Base-by-base conservation (phyloP, 2,797 vertebrate genomes). In the Falco biarmicus region DNA sequence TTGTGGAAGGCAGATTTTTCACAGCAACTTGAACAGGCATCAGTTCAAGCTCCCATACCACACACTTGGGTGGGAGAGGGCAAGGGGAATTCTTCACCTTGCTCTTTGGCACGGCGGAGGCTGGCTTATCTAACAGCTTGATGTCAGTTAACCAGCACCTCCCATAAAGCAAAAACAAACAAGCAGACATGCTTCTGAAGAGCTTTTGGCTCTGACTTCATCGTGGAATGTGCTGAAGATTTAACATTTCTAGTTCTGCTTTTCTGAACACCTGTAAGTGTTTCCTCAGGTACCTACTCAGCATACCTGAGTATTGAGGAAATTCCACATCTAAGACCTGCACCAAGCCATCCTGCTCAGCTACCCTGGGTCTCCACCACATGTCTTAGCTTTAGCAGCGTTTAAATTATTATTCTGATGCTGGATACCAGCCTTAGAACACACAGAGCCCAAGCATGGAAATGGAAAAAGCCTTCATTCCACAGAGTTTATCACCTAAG, bases 371-470 rank as follows among this genome's bases (percentile, higher is more conserved):
- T 1, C 51, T 25, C 86, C 63, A 8, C 1, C 79, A 13, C 57
- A 5, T 18, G 0, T 1, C 21, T 5, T 2, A 1, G 25, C 60
- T 10, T 15, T 0, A 32, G 48, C 75, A 79, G n/a, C 34, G 6
- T 7, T 48, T 6, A 3, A 45, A 16, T 28, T 9, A 3, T 16
- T 39, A 15, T 29, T 24, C 34, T 3, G 21, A 1, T 2, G 21
- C 59, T 21, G 51, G 39, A 18, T 2, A 10, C 25, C 48, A 10
- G 89, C 28, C 68, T 32, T 6, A n/a, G 34, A 10, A 24, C 65
- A 71, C 53, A 5, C 47, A 25, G 57, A 69, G 26, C 32, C n/a
- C 60, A 7, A 37, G 56, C n/a, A 28, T 2, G 21, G 74, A 54
- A 34, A 41, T 9, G 59, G 65, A 29, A 48, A 39, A 57, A 48